These are phyloP conservation scores for Argyresthia goedartella DNA, from an alignment of 2,888 invertebrate genomes.

Conservation along the genomic window DNA sequence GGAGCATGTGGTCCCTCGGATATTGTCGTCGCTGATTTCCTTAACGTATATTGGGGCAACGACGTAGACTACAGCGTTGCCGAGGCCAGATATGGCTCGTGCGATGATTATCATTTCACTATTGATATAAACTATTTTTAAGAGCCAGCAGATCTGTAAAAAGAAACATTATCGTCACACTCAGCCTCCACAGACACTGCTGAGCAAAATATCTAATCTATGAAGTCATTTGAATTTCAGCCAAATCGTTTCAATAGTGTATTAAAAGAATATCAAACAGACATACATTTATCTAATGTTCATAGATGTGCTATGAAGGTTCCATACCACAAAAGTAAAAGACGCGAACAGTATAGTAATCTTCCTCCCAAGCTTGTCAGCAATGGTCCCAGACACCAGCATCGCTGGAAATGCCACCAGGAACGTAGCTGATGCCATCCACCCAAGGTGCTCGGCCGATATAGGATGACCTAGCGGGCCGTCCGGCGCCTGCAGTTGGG, in stretches of 20 bases:
- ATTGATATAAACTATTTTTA: conserved; percentile 3
- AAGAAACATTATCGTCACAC: neutral
- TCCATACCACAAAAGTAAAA: conserved; percentile 32
- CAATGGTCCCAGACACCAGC: conserved; percentile 29
- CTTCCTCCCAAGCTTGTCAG: conserved; percentile 33
- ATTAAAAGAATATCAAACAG: no score
- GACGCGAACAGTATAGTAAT: conserved; percentile 34
- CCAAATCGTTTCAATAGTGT: no score
- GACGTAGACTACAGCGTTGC: conserved; percentile 7
- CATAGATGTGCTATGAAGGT: no score
- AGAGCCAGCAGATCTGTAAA: conserved; percentile 10
- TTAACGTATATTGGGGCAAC: conserved; percentile 19
- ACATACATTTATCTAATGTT: no score
- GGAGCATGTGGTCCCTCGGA: conserved; percentile 21
- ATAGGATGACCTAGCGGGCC: conserved; percentile 23
- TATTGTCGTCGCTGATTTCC: conserved; percentile 25
- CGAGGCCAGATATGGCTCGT: conserved; percentile 7
- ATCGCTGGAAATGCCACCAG: conserved; percentile 33
- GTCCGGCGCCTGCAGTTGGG: conserved; percentile 22
- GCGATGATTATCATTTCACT: conserved; percentile 5
- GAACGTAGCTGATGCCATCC: conserved; percentile 36
- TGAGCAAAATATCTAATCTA: no score
- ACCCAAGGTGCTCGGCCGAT: conserved; percentile 25
- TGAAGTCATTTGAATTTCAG: no score
- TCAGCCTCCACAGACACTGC: no score